Evolutionary conservation across 2,113 vertebrate genomes (phyloP), one percentile per base, ranked within the genome.

Genomic region (Podarcis muralis): DNA sequence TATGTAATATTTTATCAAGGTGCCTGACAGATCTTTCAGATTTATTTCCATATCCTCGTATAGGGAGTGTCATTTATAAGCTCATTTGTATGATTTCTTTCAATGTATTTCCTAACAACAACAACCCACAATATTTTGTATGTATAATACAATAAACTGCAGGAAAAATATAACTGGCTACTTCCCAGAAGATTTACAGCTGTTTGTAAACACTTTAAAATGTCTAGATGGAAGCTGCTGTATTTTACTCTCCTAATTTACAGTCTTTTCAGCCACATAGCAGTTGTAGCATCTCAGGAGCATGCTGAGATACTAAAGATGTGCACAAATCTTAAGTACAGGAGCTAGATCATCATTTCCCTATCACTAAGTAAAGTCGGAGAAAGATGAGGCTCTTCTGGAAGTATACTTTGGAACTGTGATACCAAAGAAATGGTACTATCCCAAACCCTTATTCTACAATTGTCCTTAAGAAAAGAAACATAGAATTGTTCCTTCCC

Each of bases 11-110:
- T 76, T 23, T 75, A 59, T 85, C 71, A 85, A 27, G 5, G 48
- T 85, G 22, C 53, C 25, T 85, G 53, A 85, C 84, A 85, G 32
- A 32, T 12, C 43, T 75, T 82, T 85, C n/a, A 59, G 27, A 75
- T 85, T 62, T 85, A 75, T 85, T 75, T 85, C 35, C 83, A 85
- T 75, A 85, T 59, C 20, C 20, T 85, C 9, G 13, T 75, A 27
- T n/a, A 25, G 22, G 30, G 9, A 7, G 25, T 62, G 32, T 59
- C 75, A 37, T 25, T 76, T 53, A 53, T 53, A 53, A 53, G 48
- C 48, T 53, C 11, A 53, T 84, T 48, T 84, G 6, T 30, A 57
- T 72, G 30, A 57, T 32, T 72, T 74, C 18, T 72, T 22, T 25
- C 27, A 83, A 22, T 69, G 7, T 72, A 62, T 85, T 85, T 62